Conservation (phyloP, 2,113 vertebrate genomes). For the Arenaria interpres region DNA sequence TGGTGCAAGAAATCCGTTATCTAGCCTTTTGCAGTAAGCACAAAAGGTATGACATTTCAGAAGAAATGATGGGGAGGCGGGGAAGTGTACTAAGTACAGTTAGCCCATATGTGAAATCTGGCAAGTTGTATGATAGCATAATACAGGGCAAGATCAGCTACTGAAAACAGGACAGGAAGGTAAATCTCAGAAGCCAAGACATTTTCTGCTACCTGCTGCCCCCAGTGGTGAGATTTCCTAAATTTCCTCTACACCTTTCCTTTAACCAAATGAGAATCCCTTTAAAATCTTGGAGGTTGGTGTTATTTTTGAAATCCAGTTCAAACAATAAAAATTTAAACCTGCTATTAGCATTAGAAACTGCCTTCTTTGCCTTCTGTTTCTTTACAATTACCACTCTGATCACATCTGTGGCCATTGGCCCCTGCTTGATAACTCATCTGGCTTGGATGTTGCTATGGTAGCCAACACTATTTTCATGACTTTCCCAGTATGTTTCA, state of each 20-base stretch:
- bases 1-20: neutral
- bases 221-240: neutral
- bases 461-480: neutral
- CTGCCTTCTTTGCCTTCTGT: neutral
- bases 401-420: neutral
- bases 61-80: neutral
- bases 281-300: neutral
- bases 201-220: neutral
- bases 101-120: neutral
- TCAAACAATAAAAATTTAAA: neutral
- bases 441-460: neutral
- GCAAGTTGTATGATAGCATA: neutral
- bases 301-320: neutral
- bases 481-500: neutral
- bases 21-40: neutral
- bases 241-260: neutral
- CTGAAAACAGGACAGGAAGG: neutral
- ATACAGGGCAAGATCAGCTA: neutral
- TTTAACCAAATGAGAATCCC: neutral
- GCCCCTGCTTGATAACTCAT: neutral
- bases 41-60: neutral
- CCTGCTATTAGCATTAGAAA: neutral
- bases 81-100: neutral
- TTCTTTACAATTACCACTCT: neutral
- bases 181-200: neutral